phyloP scores from a whole-genome alignment of 2,888 invertebrate genomes.

The Plagodis dolabraria region DNA sequence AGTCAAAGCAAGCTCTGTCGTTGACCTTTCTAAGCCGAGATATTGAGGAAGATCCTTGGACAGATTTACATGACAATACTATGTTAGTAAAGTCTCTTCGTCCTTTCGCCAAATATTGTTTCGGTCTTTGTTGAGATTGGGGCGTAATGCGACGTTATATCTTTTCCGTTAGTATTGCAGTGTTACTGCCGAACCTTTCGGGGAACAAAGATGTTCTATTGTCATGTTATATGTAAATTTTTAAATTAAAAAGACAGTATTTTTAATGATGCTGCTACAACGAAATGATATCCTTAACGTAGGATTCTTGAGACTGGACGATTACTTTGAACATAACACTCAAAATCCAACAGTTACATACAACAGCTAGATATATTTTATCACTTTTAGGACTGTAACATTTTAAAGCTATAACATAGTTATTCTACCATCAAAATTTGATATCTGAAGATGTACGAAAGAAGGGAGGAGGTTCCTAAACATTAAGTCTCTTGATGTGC shows the following conservation, averaged over 20 bases:
- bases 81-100: constrained; percentile 32
- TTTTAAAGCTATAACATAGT: no score
- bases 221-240: constrained; percentile 12
- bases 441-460: no score
- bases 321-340: no score
- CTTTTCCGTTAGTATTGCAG: constrained; percentile 22
- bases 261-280: constrained; percentile 1
- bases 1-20: constrained; percentile 43
- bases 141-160: constrained; percentile 20
- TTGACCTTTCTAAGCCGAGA: constrained; percentile 53
- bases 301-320: no score
- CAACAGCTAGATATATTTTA: no score
- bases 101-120: constrained; percentile 23
- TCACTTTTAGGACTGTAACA: no score
- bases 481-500: no score
- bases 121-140: constrained; percentile 23
- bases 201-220: constrained; percentile 18
- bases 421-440: no score
- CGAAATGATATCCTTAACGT: no score
- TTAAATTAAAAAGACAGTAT: constrained; percentile 12
- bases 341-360: no score
- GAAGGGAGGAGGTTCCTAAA: no score
- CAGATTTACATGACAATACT: constrained; percentile 51
- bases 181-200: constrained; percentile 7
- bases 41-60: constrained; percentile 46